These are phyloP conservation scores for Alfaro cultratus DNA, from an alignment of 2,797 vertebrate genomes.

Conservation along the genomic window DNA sequence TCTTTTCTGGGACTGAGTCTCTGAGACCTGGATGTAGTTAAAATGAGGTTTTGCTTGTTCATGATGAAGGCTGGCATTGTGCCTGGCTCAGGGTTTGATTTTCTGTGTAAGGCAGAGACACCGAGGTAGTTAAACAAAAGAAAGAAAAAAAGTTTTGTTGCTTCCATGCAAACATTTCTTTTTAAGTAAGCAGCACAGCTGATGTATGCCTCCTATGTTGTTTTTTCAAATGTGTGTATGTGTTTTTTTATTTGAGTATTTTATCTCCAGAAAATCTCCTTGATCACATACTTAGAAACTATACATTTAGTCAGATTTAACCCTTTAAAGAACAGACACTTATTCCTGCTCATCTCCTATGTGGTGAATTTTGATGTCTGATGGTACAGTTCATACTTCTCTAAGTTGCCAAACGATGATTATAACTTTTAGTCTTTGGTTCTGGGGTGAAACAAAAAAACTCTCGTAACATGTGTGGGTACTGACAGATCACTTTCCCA, in stretches of 20 bases:
- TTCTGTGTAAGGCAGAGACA: conserved; percentile 5
- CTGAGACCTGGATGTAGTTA: conserved; percentile 6
- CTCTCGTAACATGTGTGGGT: not conserved
- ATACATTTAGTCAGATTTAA: not conserved
- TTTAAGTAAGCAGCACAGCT: not conserved
- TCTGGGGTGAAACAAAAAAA: not conserved
- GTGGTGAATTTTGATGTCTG: not conserved
- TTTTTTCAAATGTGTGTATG: too few species aligned
- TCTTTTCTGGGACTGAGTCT: not conserved
- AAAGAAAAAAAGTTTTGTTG: not conserved
- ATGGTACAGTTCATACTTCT: not conserved
- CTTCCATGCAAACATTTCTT: not conserved
- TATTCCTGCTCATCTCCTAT: not conserved
- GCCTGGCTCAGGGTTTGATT: not conserved
- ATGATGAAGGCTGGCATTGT: not conserved
- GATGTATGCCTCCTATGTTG: not conserved
- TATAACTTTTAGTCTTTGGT: not conserved
- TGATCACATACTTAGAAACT: not conserved
- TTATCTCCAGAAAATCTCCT: not conserved
- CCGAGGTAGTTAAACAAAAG: not conserved
- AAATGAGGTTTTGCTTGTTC: conserved; percentile 7
- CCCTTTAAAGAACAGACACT: not conserved
- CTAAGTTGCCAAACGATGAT: not conserved
- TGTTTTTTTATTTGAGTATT: not conserved
- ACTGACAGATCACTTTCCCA: not conserved